Percentiles rank a stretch among this genome's conserved stretches.
Evolutionary conservation across 2,113 vertebrate genomes (phyloP).

Genomic region (Hymenochirus boettgeri): DNA sequence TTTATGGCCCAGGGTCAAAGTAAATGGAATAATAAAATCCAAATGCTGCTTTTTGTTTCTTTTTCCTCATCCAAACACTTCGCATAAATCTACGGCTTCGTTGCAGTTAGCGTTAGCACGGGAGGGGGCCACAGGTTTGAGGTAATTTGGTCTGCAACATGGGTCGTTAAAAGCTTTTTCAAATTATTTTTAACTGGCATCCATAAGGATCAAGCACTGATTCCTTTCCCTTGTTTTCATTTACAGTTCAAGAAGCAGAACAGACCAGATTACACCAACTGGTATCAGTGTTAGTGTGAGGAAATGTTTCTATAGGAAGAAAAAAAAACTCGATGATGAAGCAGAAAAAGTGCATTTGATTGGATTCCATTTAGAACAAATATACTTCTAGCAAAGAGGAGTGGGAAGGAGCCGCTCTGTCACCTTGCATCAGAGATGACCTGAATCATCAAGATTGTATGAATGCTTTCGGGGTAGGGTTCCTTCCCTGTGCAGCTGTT

Average conservation of each 20-base stretch:
- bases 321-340: background rate
- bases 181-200: slow-evolving; percentile 80
- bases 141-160: slow-evolving; percentile 72
- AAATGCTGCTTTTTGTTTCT: slow-evolving; percentile 98
- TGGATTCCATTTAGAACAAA: slow-evolving; percentile 4
- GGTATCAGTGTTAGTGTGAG: slow-evolving; percentile 43
- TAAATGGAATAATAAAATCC: slow-evolving; percentile 99
- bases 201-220: slow-evolving; percentile 71
- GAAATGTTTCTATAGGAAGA: slow-evolving; percentile 5
- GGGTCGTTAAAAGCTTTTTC: slow-evolving; percentile 76
- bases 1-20: slow-evolving; percentile 94
- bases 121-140: slow-evolving; percentile 65
- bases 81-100: slow-evolving; percentile 92
- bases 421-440: background rate
- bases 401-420: no score
- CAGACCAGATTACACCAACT: slow-evolving; percentile 47
- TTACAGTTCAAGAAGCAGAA: slow-evolving; percentile 54
- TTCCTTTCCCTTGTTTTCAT: slow-evolving; percentile 55
- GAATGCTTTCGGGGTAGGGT: background rate
- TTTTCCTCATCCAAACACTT: slow-evolving; percentile 78
- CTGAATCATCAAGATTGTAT: background rate
- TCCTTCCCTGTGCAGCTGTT: no score
- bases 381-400: background rate
- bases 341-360: slow-evolving; percentile 7
- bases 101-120: slow-evolving; percentile 68